phyloP scores from a whole-genome alignment of 2,113 vertebrate species.

The Cyanoramphus novaezelandiae region DNA sequence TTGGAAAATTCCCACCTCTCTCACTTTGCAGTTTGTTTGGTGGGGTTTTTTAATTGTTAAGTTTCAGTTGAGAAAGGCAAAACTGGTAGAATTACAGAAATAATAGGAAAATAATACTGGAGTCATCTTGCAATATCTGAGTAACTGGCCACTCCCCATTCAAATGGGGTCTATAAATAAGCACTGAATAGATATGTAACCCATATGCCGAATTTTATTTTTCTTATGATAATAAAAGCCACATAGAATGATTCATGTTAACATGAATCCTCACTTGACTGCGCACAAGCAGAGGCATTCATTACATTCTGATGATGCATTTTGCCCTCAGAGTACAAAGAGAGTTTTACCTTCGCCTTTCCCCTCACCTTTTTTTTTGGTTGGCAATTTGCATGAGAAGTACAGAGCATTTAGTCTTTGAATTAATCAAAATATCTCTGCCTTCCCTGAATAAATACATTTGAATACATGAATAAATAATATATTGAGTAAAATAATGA shows the following conservation, averaged over 20 bases:
- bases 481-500: conserved; percentile 49
- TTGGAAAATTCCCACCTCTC: not conserved
- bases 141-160: not conserved
- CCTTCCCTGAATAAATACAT: conserved; percentile 37
- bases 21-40: not conserved
- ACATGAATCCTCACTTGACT: conserved; percentile 21
- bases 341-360: not conserved
- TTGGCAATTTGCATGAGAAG: conserved; percentile 35
- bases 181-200: not conserved
- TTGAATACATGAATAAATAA: conserved; percentile 55
- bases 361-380: not conserved
- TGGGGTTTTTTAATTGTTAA: accelerated
- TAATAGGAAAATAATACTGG: not conserved
- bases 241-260: conserved; percentile 17
- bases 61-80: not conserved
- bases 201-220: not conserved
- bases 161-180: conserved; percentile 27
- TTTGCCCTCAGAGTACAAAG: not conserved
- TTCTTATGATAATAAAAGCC: conserved; percentile 40
- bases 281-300: not conserved
- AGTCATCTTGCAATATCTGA: not conserved
- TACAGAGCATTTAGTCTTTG: conserved; percentile 39
- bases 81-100: not conserved
- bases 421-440: conserved; percentile 58
- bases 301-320: conserved; percentile 29